phyloP scores from a whole-genome alignment of 2,888 invertebrate species.

The Acheta domesticus region DNA sequence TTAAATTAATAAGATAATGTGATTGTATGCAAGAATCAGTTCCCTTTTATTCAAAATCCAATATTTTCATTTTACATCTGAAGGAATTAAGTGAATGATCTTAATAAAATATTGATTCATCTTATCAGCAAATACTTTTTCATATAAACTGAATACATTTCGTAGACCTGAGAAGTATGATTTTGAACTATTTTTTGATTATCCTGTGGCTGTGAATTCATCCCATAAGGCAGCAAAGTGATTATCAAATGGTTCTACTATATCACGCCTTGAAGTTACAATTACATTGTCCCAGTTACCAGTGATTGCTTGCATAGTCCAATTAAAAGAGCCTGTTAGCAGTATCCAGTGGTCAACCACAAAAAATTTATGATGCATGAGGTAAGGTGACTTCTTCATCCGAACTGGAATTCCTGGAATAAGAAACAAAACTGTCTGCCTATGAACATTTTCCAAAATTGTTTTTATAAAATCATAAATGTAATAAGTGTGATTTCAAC shows the following conservation, averaged over 20 bases:
- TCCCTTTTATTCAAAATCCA: too few species aligned
- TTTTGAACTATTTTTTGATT: neutral
- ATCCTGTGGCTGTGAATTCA: neutral
- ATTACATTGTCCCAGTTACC: slow-evolving; percentile 67
- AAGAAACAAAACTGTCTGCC: too few species aligned
- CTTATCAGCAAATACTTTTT: too few species aligned
- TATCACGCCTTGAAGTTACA: slow-evolving; percentile 54
- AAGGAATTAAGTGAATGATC: too few species aligned
- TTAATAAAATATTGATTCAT: too few species aligned
- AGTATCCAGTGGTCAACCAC: slow-evolving; percentile 59
- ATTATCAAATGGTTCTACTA: slow-evolving; percentile 52
- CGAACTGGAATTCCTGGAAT: slow-evolving; percentile 54
- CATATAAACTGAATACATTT: too few species aligned
- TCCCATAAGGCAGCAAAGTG: slow-evolving; percentile 63
- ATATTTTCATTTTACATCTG: too few species aligned
- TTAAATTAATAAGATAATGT: too few species aligned
- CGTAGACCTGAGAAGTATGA: neutral
- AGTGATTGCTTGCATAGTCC: slow-evolving; percentile 65
- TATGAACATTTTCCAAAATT: too few species aligned
- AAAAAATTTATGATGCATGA: slow-evolving; percentile 80
- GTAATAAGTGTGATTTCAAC: too few species aligned
- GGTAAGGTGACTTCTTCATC: slow-evolving; percentile 51
- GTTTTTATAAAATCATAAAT: too few species aligned
- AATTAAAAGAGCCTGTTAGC: slow-evolving; percentile 69
- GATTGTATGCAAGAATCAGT: too few species aligned